Conservation (phyloP, 2,113 vertebrate genomes). For the Phrynosoma platyrhinos region DNA sequence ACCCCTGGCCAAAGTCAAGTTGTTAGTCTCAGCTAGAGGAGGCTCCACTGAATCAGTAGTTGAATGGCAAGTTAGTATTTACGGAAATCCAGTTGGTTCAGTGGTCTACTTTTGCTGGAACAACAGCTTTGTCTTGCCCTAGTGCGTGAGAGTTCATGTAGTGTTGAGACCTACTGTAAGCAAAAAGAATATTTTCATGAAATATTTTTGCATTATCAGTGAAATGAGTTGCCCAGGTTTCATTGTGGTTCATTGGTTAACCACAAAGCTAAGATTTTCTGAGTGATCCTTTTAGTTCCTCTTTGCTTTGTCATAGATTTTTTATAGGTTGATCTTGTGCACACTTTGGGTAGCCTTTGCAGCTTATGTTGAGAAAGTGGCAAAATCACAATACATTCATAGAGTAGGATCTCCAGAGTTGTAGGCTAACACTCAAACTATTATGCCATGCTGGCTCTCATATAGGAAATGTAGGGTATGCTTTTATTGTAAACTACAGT, state of each 20-base stretch:
- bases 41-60: no score
- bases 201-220: not conserved
- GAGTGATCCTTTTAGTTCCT: slow-evolving; percentile 54
- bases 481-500: not conserved
- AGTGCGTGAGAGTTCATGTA: not conserved
- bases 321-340: slow-evolving; percentile 35
- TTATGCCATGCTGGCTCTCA: no score
- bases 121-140: no score
- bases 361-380: slow-evolving; percentile 39
- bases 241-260: not conserved
- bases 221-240: not conserved
- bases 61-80: no score
- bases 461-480: no score
- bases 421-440: no score
- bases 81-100: no score
- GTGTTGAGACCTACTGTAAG: not conserved
- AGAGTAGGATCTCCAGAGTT: no score
- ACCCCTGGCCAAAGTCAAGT: no score
- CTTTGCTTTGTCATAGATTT: slow-evolving; percentile 39
- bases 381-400: slow-evolving; percentile 18
- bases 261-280: slow-evolving; percentile 47
- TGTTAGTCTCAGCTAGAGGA: no score
- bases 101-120: no score
- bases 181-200: not conserved
- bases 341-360: slow-evolving; percentile 7